phyloP scores from a whole-genome alignment of 2,888 invertebrate genomes.

The Stenotaenia linearis region DNA sequence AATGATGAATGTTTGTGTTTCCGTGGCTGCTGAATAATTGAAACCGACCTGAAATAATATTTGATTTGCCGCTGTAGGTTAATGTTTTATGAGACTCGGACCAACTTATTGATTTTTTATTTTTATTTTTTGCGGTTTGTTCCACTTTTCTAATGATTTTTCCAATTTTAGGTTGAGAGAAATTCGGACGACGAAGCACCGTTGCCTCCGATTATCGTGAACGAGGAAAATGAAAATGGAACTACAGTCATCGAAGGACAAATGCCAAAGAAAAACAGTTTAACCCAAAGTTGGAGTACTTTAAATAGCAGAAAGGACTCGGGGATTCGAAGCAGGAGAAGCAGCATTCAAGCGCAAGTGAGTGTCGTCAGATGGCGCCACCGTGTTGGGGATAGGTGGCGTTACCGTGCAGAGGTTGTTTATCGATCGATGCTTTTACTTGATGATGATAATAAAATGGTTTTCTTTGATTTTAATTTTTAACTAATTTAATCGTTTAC shows the following conservation, averaged over 20 bases:
- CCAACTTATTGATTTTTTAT: too few species aligned
- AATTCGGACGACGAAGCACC: not conserved
- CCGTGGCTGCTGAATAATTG: not conserved
- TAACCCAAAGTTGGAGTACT: constrained; percentile 43
- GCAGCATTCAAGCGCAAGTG: constrained; percentile 36
- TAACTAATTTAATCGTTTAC: not conserved
- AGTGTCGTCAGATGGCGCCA: not conserved
- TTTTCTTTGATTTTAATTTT: not conserved
- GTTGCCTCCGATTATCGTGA: not conserved
- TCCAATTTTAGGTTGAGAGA: not conserved
- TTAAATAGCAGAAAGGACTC: constrained; percentile 81
- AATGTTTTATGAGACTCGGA: too few species aligned
- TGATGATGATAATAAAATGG: too few species aligned
- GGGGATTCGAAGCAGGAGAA: constrained; percentile 58
- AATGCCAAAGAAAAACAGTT: constrained; percentile 15
- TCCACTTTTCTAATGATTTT: too few species aligned
- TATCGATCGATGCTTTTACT: not conserved
- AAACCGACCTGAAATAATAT: too few species aligned
- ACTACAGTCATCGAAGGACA: constrained; percentile 32
- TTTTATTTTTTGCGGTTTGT: too few species aligned
- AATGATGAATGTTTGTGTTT: not conserved
- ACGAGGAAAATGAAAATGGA: constrained; percentile 1
- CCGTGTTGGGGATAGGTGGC: not conserved
- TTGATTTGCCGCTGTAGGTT: too few species aligned
- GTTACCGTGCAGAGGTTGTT: too few species aligned